Base-by-base conservation (phyloP, 37 sponge, comb jelly and placozoan genomes). In the Mnemiopsis leidyi region DNA sequence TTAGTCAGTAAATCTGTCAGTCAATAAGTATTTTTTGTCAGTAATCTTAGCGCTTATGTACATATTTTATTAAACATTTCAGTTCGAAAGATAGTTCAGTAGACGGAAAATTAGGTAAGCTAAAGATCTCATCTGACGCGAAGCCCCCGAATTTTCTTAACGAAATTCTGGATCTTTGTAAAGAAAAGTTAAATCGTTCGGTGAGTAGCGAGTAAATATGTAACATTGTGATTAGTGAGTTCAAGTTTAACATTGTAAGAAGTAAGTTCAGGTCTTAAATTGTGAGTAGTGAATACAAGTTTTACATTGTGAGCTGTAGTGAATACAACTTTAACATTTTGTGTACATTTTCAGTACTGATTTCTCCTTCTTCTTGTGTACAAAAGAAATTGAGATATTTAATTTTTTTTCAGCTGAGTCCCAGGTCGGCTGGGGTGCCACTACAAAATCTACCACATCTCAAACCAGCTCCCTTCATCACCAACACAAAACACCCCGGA, bases 401-500 rank as follows among this genome's bases (percentile, higher is more conserved):
- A 13, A 18, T 48, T 5, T 48, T 48, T 48, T 48, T 48, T n/a
- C n/a, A n/a, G 13, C 61, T 48, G 61, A 48, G 61, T 48, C 61
- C 13, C 61, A 48, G 61, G 13, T 48, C 61, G 13, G 61, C 61
- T 5, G 61, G 61, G 9, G 9, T 13, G 9, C 61, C 5, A 48
- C 61, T 48, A 5, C 61, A 48, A 13, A 48, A 5, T 32, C 33
- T 77, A 5, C 79, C 79, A 9, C 79, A 77, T 20, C 79, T 77
- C 79, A 77, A 77, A 34, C 79, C 79, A 26, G 79, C 79, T 0
- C 79, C 79, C 34, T 77, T 77, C 18, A 32, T 77, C 35, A 77
- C 32, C 79, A 69, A 25, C 73, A 23, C 24, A 21, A 77, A 77
- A 36, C 79, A 26, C 2, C 36, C 36, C 35, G 79, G 9, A 3